These are phyloP conservation scores for Drosophila borealis DNA, from an alignment of 2,888 invertebrate genomes.

Conservation along the genomic window DNA sequence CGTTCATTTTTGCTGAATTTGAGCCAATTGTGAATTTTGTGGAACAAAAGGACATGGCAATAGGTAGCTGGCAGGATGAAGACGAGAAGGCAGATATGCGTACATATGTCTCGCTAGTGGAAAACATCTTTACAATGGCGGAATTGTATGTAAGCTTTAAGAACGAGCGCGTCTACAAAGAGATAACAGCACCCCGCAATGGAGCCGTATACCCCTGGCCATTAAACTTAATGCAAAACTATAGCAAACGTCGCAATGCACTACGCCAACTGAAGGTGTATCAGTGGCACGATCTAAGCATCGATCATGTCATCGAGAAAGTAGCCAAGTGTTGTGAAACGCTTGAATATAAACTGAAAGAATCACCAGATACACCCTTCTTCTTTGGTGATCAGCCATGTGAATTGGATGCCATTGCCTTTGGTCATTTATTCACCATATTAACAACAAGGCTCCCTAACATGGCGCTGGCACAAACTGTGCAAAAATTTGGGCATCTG, in stretches of 20 bases:
- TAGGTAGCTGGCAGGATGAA: conserved; percentile 90
- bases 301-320: conserved; percentile 91
- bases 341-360: conserved; percentile 92
- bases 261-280: conserved; percentile 90
- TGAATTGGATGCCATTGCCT: conserved; percentile 97
- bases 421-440: conserved; percentile 98
- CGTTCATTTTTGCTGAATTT: conserved; percentile 94
- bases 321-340: conserved; percentile 93
- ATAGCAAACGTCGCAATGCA: conserved; percentile 90
- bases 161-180: conserved; percentile 91
- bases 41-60: conserved; percentile 91
- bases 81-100: conserved; percentile 95
- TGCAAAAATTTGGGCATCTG: conserved; percentile 91
- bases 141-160: conserved; percentile 95
- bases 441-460: conserved; percentile 95
- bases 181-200: conserved; percentile 93
- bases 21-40: conserved; percentile 96
- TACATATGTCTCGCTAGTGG: conserved; percentile 96
- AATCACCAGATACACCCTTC: conserved; percentile 87
- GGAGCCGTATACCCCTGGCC: conserved; percentile 98
- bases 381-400: conserved; percentile 95
- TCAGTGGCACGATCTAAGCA: conserved; percentile 92
- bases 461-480: conserved; percentile 91
- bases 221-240: conserved; percentile 92
- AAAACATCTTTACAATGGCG: conserved; percentile 94